A percentile compares a stretch with the other conserved stretches of the same genome.
phyloP scores from a whole-genome alignment of 2,888 invertebrate genomes.

The Elmis aenea region DNA sequence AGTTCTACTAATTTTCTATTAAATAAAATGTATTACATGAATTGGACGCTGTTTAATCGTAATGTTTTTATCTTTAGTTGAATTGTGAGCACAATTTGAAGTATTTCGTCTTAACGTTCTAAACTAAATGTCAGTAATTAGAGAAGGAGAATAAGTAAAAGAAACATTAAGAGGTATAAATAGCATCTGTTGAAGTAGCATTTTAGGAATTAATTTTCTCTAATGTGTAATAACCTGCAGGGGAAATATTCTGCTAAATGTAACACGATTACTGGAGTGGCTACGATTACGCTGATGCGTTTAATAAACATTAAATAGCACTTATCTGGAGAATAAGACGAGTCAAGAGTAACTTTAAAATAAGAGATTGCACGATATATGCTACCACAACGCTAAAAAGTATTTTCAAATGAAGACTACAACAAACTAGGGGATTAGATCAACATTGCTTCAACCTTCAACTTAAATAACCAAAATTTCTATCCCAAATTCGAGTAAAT shows the following conservation, averaged over 20 bases:
- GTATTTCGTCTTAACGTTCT: no score
- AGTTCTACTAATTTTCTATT: no score
- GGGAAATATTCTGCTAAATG: constrained; percentile 9
- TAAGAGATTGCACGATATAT: constrained; percentile 1
- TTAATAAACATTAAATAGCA: constrained; percentile 11
- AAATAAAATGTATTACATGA: no score
- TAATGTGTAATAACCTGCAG: constrained; percentile 9
- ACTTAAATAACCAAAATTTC: no score
- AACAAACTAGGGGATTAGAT: no score
- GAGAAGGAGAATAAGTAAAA: constrained; percentile 13
- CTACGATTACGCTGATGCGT: constrained; percentile 11
- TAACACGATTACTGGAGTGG: constrained; percentile 8
- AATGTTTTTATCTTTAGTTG: no score
- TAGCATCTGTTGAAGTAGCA: constrained; percentile 14
- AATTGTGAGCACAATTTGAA: no score
- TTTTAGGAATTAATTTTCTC: constrained; percentile 11
- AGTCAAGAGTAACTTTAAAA: constrained; percentile 1
- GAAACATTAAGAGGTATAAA: constrained; percentile 15
- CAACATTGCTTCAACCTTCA: no score
- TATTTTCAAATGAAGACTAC: no score
- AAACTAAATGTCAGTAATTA: constrained; percentile 12
- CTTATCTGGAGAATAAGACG: constrained; percentile 4
- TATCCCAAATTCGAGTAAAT: no score
- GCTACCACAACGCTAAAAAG: not conserved
- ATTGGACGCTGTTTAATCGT: no score